These are phyloP conservation scores for Mallotus villosus DNA, from an alignment of 2,797 vertebrate genomes.

Conservation along the genomic window DNA sequence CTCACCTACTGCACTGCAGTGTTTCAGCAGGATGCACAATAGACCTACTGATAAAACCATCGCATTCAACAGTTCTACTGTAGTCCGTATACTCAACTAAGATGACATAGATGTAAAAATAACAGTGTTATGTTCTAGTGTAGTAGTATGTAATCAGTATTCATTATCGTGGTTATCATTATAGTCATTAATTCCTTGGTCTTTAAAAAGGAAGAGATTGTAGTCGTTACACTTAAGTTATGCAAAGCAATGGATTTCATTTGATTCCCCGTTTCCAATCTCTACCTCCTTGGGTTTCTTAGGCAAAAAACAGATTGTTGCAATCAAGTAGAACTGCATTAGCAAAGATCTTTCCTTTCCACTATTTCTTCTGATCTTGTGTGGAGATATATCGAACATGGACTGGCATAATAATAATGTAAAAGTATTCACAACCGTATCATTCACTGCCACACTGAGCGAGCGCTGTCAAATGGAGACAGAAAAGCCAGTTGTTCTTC, in stretches of 20 bases:
- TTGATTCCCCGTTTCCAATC: constrained; percentile 65
- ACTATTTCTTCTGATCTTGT: too few relatives aligned
- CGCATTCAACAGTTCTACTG: constrained; percentile 29
- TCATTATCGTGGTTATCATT: constrained; percentile 26
- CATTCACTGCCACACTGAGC: background rate
- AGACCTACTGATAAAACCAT: too few relatives aligned
- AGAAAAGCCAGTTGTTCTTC: background rate
- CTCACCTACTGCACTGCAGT: constrained; percentile 61
- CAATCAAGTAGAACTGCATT: constrained; percentile 70
- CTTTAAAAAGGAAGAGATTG: too few relatives aligned
- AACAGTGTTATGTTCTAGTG: too few relatives aligned
- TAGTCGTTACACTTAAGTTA: constrained; percentile 24
- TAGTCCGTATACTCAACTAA: constrained; percentile 47
- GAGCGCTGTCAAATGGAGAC: background rate
- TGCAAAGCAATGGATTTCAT: constrained; percentile 56
- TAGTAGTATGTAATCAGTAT: too few relatives aligned
- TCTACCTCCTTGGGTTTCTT: constrained; percentile 57
- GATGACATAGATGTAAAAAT: constrained; percentile 9
- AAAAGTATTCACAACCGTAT: too few relatives aligned
- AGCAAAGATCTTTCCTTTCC: constrained; percentile 68
- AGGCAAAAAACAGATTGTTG: constrained; percentile 53
- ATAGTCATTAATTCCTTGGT: too few relatives aligned
- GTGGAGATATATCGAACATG: constrained; percentile 36
- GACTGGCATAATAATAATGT: constrained; percentile 72
- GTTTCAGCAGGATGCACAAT: constrained; percentile 40